Conservation (phyloP, 1,140 invertebrate species). For the Cecropterus lyciades region DNA sequence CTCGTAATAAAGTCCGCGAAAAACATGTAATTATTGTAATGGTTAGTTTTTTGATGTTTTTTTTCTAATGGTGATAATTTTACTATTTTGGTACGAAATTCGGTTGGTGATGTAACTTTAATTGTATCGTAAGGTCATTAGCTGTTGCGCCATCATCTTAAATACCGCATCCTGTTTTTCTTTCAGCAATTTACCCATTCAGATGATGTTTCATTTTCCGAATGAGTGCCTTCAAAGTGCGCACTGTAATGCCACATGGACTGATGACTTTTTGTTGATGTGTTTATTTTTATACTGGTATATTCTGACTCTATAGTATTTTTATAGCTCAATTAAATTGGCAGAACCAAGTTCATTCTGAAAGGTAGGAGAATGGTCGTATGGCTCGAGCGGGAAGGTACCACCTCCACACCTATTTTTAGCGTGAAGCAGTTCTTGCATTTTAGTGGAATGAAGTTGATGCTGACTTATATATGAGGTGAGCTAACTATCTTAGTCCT, state of each 20-base stretch:
- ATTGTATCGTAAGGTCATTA: slow-evolving; percentile 55
- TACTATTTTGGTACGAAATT: slow-evolving; percentile 52
- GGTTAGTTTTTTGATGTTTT: slow-evolving; percentile 47
- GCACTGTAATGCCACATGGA: not conserved
- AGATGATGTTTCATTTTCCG: slow-evolving; percentile 31
- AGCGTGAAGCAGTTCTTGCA: too few species aligned
- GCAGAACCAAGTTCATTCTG: too few species aligned
- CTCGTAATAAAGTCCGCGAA: not conserved
- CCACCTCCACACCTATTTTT: too few species aligned
- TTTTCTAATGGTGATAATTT: slow-evolving; percentile 30
- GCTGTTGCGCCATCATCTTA: slow-evolving; percentile 60
- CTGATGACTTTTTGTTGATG: not conserved
- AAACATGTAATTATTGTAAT: not conserved
- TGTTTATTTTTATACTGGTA: not conserved
- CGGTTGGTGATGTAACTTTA: slow-evolving; percentile 42
- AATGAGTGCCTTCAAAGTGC: slow-evolving; percentile 23
- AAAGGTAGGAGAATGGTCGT: too few species aligned
- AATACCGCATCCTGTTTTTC: slow-evolving; percentile 63
- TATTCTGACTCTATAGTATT: too few species aligned
- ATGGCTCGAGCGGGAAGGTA: too few species aligned
- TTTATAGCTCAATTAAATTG: too few species aligned
- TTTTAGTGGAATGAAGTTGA: too few species aligned
- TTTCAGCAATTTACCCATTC: slow-evolving; percentile 41
- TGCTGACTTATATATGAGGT: too few species aligned
- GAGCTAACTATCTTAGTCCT: too few species aligned